A percentile compares a stretch with the other conserved stretches of the same genome.
These are phyloP conservation scores for Tromatobia lineatoria DNA, from an alignment of 2,888 invertebrate species.

Conservation along the genomic window DNA sequence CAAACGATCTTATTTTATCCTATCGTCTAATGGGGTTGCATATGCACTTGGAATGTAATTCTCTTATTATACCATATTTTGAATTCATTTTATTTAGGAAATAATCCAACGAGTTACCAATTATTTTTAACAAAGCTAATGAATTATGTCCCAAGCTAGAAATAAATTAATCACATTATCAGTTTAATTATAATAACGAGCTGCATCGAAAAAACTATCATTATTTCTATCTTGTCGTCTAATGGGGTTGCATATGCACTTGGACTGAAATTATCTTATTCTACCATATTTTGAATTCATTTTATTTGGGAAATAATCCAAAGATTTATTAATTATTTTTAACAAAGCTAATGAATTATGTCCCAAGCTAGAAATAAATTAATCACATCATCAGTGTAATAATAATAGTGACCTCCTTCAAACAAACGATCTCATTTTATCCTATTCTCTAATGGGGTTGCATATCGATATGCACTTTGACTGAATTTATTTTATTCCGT, in stretches of 20 bases:
- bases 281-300: not conserved
- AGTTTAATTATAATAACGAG: too few species aligned
- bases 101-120: not conserved
- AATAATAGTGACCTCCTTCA: too few species aligned
- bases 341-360: not conserved
- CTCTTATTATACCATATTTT: not conserved
- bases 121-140: not conserved
- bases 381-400: too few species aligned
- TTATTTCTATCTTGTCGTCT: slow-evolving; percentile 32
- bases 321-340: not conserved
- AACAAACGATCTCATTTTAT: slow-evolving; percentile 52
- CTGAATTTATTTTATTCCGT: not conserved
- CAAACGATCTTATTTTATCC: slow-evolving; percentile 44
- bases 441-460: not conserved
- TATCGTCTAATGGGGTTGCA: not conserved
- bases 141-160: not conserved
- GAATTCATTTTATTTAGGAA: not conserved
- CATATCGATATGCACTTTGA: slow-evolving; percentile 6
- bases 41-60: not conserved
- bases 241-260: not conserved
- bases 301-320: not conserved
- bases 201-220: slow-evolving; percentile 66
- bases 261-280: not conserved
- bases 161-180: not conserved
- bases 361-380: too few species aligned